Conservation (phyloP, 2,113 vertebrate species). For the Gobiocypris rarus region DNA sequence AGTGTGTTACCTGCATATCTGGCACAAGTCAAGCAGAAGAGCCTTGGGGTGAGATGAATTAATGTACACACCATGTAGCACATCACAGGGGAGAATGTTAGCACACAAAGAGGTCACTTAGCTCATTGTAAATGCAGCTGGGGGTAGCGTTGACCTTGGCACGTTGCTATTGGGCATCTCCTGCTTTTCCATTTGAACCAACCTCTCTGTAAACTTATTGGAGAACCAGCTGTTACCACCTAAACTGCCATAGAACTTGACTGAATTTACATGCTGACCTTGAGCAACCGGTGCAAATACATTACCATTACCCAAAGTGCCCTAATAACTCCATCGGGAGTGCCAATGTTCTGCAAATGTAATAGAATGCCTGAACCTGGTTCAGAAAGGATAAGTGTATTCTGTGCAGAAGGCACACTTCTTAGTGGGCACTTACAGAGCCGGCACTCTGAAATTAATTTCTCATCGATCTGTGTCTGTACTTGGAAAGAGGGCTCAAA, state of each 20-base stretch:
- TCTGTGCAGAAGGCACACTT: constrained; percentile 14
- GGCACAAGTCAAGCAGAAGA: constrained; percentile 17
- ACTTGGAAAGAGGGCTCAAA: constrained; percentile 12
- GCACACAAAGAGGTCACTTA: constrained; percentile 53
- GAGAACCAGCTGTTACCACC: not conserved
- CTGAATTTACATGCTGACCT: constrained; percentile 36
- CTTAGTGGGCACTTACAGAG: constrained; percentile 35
- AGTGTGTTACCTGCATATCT: constrained; percentile 9
- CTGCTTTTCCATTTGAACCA: not conserved
- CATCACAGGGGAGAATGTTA: constrained; percentile 44
- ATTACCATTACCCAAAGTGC: constrained; percentile 19
- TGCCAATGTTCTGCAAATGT: not conserved
- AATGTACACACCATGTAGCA: constrained; percentile 50
- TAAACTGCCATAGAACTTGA: not conserved
- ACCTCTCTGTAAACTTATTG: not conserved
- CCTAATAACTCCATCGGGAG: not conserved
- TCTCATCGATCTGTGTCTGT: constrained; percentile 43
- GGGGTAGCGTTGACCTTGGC: constrained; percentile 64
- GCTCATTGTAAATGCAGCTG: constrained; percentile 65
- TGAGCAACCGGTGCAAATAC: not conserved
- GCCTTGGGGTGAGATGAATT: constrained; percentile 29
- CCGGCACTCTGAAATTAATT: constrained; percentile 41
- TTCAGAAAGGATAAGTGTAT: constrained; percentile 1
- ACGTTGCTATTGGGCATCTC: not conserved
- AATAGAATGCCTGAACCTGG: constrained; percentile 26